Base-by-base conservation (phyloP, 1,140 invertebrate genomes). In the Achatina immaculata region DNA sequence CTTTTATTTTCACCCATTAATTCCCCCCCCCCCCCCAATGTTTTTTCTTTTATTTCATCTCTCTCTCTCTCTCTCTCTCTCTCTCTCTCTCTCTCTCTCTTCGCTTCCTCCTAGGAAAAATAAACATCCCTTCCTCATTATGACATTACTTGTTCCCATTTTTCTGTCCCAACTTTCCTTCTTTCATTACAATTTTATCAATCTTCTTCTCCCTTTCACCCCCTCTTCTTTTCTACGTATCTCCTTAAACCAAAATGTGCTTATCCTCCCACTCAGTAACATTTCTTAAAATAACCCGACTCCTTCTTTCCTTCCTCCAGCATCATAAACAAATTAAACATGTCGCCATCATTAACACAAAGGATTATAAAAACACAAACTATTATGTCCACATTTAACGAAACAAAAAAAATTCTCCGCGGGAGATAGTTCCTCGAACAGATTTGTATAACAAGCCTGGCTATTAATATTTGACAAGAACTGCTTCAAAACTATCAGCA, bases 41-140 rank as follows among this genome's bases (percentile, higher is more conserved):
- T 28, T 66, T 24, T 28, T 36, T 28, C 62, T 66, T 24, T 28
- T 36, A 7, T 24, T 48, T 48, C 45, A 11, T 19, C 45, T 19
- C 19, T 19, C 45, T 48, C 45, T 19, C 19, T 48, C 45, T 66
- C 9, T 28, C 62, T 66, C 62, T 28, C 62, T 66, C 62, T 28
- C n/a, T 28, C n/a, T 66, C 62, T 28, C n/a, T 66, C n/a, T 66
- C 62, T 28, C 62, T 66, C n/a, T 28, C n/a, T 28, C 62, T 66
- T 36, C 34, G 9, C 34, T 36, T 28, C n/a, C 34, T 36, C 34
- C 62, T 66, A n/a, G n/a, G n/a, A n/a, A n/a, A n/a, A n/a, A n/a
- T n/a, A n/a, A n/a, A n/a, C 62, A 7, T 36, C 34, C 62, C 34
- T 66, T 28, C 62, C 34, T 36, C 34, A 7, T 66, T 24, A 7